Conservation (phyloP, 2,888 invertebrate genomes). For the Crematogaster levior region DNA sequence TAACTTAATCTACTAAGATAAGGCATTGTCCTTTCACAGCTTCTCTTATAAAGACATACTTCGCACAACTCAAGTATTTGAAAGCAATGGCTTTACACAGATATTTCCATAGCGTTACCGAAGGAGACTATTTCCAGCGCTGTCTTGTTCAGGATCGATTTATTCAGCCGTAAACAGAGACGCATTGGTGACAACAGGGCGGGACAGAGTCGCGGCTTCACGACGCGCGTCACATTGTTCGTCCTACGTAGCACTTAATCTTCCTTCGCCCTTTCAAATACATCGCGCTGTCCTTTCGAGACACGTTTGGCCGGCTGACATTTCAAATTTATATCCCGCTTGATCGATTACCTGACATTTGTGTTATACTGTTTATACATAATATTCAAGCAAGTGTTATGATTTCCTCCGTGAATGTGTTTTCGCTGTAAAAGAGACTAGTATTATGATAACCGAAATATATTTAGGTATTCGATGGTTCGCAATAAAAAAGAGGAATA, state of each 20-base stretch:
- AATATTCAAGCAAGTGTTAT: not conserved
- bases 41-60: not conserved
- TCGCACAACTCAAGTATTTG: not conserved
- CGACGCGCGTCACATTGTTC: constrained; percentile 72
- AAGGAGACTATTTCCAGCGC: constrained; percentile 45
- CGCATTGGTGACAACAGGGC: constrained; percentile 66
- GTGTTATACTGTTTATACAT: constrained; percentile 14
- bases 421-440: not conserved
- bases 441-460: not conserved
- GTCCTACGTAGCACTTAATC: constrained; percentile 69
- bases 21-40: not conserved
- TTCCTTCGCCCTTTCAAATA: constrained; percentile 59
- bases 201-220: constrained; percentile 55
- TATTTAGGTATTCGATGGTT: not conserved
- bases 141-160: constrained; percentile 68
- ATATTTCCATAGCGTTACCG: constrained; percentile 53
- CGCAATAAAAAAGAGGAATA: not conserved
- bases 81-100: constrained; percentile 21
- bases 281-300: constrained; percentile 48
- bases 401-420: not conserved
- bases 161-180: constrained; percentile 65
- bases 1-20: not conserved
- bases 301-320: constrained; percentile 32
- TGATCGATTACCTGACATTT: constrained; percentile 59
- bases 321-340: constrained; percentile 55